These are phyloP conservation scores for Philopotamus ludificatus DNA, from an alignment of 1,140 invertebrate species.

Conservation along the genomic window DNA sequence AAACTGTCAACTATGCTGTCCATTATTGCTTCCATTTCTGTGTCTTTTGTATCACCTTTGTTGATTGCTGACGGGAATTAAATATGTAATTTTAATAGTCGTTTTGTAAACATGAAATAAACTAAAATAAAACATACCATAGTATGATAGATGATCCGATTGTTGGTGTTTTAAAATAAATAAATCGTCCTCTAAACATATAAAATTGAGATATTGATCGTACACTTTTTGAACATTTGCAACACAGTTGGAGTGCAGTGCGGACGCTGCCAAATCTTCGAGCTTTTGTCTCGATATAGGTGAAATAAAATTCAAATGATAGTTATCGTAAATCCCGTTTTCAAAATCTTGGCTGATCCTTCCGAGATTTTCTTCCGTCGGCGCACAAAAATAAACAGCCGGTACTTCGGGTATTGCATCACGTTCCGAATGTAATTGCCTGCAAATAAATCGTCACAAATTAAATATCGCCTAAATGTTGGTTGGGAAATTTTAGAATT, in stretches of 20 bases:
- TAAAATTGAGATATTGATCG: constrained; percentile 99
- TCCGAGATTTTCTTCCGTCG: constrained; percentile 95
- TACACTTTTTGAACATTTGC: constrained; percentile 92
- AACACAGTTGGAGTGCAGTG: constrained; percentile 84
- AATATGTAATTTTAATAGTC: constrained; percentile 9
- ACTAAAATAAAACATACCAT: constrained; percentile 61
- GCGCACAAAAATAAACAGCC: constrained; percentile 96
- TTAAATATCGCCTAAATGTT: constrained; percentile 9
- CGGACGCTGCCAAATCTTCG: constrained; percentile 92
- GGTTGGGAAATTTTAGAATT: no score
- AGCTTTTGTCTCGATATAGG: constrained; percentile 92
- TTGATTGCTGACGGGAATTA: constrained; percentile 75
- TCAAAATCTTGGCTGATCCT: constrained; percentile 92
- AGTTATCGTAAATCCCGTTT: constrained; percentile 90
- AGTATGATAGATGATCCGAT: constrained; percentile 88
- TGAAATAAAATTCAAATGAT: constrained; percentile 97
- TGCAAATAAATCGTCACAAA: constrained; percentile 49
- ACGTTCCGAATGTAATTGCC: constrained; percentile 88
- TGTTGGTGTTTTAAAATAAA: constrained; percentile 93
- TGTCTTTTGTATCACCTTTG: constrained; percentile 90
- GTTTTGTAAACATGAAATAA: not conserved
- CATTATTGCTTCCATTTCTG: constrained; percentile 94
- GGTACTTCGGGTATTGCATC: constrained; percentile 98
- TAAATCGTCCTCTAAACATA: constrained; percentile 96
- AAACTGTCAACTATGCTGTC: constrained; percentile 94